Conservation (phyloP, 2,888 invertebrate species). For the Lobophora halterata region DNA sequence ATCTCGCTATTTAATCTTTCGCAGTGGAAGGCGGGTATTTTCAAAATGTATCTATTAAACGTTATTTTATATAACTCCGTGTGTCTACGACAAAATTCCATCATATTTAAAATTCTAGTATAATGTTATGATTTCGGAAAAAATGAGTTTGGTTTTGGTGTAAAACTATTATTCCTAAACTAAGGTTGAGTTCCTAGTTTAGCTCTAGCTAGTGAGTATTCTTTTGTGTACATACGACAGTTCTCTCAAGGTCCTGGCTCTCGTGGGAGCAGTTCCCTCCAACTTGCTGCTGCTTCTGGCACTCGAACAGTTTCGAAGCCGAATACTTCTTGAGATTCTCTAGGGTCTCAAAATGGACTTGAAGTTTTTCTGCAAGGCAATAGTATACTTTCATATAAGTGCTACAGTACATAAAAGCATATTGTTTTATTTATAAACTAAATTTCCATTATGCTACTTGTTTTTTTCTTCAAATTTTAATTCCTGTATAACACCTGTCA, state of each 20-base stretch:
- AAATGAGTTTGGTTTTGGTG: too few relatives aligned
- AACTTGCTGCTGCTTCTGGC: conserved; percentile 74
- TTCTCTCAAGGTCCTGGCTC: conserved; percentile 73
- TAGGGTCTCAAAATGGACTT: conserved; percentile 74
- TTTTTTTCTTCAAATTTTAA: too few relatives aligned
- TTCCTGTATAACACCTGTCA: too few relatives aligned
- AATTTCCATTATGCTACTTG: conserved; percentile 8
- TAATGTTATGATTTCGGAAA: too few relatives aligned
- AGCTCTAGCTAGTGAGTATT: background rate
- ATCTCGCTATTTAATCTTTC: too few relatives aligned
- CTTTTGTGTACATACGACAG: conserved; percentile 58
- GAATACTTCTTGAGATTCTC: conserved; percentile 76
- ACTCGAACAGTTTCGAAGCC: conserved; percentile 72
- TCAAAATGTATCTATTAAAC: too few relatives aligned
- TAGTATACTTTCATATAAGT: conserved; percentile 5
- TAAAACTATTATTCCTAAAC: too few relatives aligned
- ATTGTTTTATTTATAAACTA: conserved; percentile 12
- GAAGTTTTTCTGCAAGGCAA: conserved; percentile 62
- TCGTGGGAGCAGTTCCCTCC: conserved; percentile 76
- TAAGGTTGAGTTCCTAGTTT: background rate
- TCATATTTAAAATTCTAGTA: too few relatives aligned
- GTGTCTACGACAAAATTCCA: too few relatives aligned
- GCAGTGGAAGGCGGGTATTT: too few relatives aligned
- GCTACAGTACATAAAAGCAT: conserved; percentile 4
- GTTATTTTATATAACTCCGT: too few relatives aligned